Evolutionary conservation across 1,140 invertebrate species (phyloP).

Genomic region (Steinernema khuongi): DNA sequence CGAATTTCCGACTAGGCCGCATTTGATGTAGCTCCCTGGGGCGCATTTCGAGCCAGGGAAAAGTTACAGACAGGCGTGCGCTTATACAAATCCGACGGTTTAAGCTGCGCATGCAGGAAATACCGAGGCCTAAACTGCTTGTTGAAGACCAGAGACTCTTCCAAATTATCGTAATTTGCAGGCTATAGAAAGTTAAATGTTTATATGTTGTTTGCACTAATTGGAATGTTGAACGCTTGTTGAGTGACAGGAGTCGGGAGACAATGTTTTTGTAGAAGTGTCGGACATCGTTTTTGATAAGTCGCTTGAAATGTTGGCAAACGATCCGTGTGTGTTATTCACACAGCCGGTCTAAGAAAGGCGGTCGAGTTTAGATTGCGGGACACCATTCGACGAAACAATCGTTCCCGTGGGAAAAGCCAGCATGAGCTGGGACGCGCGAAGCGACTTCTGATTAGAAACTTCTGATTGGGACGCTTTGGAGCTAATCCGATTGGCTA

Average conservation of each 20-base stretch:
- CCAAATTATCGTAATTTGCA: neutral
- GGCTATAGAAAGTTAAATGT: neutral
- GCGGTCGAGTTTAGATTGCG: neutral
- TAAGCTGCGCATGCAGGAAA: too few species aligned
- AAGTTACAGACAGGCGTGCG: too few species aligned
- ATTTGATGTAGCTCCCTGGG: neutral
- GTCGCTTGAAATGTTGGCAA: too few species aligned
- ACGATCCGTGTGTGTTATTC: too few species aligned
- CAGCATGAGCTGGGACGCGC: neutral
- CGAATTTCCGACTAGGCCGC: neutral
- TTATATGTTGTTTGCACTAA: neutral
- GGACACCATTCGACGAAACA: neutral
- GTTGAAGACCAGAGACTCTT: too few species aligned
- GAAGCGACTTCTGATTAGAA: neutral
- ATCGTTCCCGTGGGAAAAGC: constrained; percentile 4
- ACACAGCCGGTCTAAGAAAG: neutral
- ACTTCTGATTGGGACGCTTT: neutral
- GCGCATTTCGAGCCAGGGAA: neutral
- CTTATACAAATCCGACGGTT: too few species aligned
- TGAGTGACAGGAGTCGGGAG: too few species aligned
- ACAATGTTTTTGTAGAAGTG: too few species aligned
- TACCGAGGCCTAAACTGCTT: too few species aligned
- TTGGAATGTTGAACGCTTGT: neutral
- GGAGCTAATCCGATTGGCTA: neutral
- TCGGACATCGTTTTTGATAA: too few species aligned